phyloP scores from a whole-genome alignment of 1,140 invertebrate genomes.

The Drosophila cardini region DNA sequence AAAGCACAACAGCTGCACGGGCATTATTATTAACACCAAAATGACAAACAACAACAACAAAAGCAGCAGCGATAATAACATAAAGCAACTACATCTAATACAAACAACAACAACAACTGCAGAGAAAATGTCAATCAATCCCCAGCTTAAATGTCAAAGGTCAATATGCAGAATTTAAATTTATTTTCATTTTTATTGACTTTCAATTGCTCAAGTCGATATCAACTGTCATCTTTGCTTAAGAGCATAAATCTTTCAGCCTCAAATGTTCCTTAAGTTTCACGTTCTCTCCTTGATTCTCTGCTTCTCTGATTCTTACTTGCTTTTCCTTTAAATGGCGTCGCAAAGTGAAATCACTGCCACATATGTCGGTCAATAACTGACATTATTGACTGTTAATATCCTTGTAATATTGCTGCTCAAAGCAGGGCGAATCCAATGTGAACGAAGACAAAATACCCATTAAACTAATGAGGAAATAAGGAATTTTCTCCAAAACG shows the following conservation, averaged over 20 bases:
- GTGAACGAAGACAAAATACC: neutral
- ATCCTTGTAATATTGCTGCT: conserved; percentile 31
- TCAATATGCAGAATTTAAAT: conserved; percentile 2
- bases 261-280: conserved; percentile 45
- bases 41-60: conserved; percentile 49
- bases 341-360: conserved; percentile 69
- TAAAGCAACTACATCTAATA: neutral
- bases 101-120: conserved; percentile 4
- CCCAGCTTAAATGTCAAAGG: conserved; percentile 14
- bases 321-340: conserved; percentile 43
- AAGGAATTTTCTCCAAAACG: too few relatives aligned
- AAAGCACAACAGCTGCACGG: conserved; percentile 36
- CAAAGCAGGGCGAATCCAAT: neutral
- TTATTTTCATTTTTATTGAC: conserved; percentile 23
- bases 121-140: too few relatives aligned
- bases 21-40: conserved; percentile 64
- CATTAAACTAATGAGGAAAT: too few relatives aligned
- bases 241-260: conserved; percentile 45
- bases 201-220: neutral
- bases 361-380: conserved; percentile 73
- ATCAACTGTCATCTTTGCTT: conserved; percentile 7
- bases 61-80: neutral
- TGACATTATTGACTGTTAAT: conserved; percentile 76
- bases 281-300: neutral
- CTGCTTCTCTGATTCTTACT: neutral